Base-by-base conservation (phyloP, 2,797 vertebrate genomes). In the Cossypha niveicapilla region DNA sequence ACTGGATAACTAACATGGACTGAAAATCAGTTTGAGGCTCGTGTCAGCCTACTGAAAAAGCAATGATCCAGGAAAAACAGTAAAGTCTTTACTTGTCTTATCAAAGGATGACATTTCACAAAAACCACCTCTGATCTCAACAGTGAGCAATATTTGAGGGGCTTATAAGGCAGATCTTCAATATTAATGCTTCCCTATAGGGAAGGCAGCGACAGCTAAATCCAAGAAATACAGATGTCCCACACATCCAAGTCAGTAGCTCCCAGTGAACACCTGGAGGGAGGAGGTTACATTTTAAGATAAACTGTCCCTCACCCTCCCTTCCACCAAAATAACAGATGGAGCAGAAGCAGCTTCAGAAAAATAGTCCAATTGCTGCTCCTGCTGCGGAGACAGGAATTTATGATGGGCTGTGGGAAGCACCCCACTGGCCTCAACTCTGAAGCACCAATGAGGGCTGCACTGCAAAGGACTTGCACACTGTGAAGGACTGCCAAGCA, bases 321-420 rank as follows among this genome's bases (percentile, higher is more conserved):
- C 9, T 48, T 32, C 86, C 0, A 8, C 67, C 77, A 88, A 94
- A 93, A 94, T 82, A 94, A 94, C 47, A 88, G 61, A 35, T 35
- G 60, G 68, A 85, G 65, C 71, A 92, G 60, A 82, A 79, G 63
- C 45, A 83, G 74, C 67, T 90, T 88, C 77, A 74, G 77, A 81
- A 93, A 96, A 96, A 86, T 60, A 39, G 48, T 63, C 71, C 90
- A 88, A 94, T 75, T 96, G 84, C 92, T 73, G 74, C 60, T 90
- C 94, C 92, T 86, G 86, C 90, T 94, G 94, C 0, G 11, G 80
- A 88, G 41, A 76, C 24, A 0, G 83, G 83, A 87, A 89, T 96
- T 94, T 89, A 95, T 92, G 83, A 94, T 42, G 83, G 93, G 67
- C 84, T 95, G 30, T 0, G 1, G 80, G 63, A 91, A 94, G 92